A percentile compares a stretch with the other conserved stretches of the same genome.
These are phyloP conservation scores for Micronycteris hirsuta DNA, from an alignment of 2,113 vertebrate species.

Conservation along the genomic window DNA sequence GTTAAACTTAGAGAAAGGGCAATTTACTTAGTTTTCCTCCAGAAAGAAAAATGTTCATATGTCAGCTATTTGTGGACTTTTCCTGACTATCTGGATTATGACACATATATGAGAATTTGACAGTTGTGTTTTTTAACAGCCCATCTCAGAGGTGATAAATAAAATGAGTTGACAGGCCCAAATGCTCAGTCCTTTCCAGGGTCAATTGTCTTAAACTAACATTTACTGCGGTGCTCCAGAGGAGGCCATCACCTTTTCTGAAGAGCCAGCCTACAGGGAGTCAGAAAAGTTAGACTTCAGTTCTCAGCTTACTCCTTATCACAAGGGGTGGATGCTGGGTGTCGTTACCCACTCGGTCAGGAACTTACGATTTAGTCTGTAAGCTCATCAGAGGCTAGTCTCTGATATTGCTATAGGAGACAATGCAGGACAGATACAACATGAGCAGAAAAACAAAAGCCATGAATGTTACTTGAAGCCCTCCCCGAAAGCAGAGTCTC, in stretches of 20 bases:
- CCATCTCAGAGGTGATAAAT: constrained; percentile 49
- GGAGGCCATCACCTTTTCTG: neutral
- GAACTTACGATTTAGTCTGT: neutral
- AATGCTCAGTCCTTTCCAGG: neutral
- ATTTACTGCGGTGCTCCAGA: neutral
- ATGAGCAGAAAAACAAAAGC: neutral
- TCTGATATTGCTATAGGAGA: neutral
- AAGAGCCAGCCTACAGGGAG: neutral
- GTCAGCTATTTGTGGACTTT: constrained; percentile 31
- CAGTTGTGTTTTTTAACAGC: constrained; percentile 34
- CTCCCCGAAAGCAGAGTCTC: neutral
- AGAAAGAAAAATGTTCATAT: constrained; percentile 27
- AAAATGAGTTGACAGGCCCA: constrained; percentile 8
- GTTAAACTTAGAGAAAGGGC: neutral
- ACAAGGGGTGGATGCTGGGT: neutral
- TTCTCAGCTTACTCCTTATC: neutral
- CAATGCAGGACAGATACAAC: neutral
- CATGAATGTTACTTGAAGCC: neutral
- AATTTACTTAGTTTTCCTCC: neutral
- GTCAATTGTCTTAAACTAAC: neutral
- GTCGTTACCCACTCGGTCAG: neutral
- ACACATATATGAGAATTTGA: constrained; percentile 33
- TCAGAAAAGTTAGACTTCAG: neutral
- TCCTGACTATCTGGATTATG: constrained; percentile 5
- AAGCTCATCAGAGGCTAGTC: neutral